Evolutionary conservation across 2,797 vertebrate genomes (phyloP).

Genomic region (Craterocephalus amniculus): DNA sequence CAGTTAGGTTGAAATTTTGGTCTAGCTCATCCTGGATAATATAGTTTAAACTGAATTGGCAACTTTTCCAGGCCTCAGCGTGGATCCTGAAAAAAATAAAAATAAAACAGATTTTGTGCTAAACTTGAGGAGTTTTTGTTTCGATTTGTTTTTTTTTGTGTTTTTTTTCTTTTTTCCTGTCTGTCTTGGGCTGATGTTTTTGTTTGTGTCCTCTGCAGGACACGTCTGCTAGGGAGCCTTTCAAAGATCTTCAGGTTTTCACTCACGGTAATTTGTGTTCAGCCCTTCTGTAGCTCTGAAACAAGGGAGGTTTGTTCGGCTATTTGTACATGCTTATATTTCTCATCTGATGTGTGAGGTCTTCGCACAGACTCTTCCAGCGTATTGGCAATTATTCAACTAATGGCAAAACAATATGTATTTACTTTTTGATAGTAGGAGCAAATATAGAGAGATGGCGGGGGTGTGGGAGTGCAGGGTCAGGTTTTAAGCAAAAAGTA

Average conservation of each 20-base stretch:
- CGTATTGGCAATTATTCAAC: constrained; percentile 55
- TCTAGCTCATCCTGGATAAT: constrained; percentile 55
- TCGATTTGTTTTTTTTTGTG: constrained; percentile 17
- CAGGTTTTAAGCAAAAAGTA: constrained; percentile 51
- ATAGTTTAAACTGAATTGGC: constrained; percentile 52
- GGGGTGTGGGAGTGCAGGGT: constrained; percentile 55
- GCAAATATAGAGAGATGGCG: constrained; percentile 25
- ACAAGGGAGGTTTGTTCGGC: constrained; percentile 61
- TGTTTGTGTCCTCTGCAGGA: constrained; percentile 55
- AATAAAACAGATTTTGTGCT: constrained; percentile 1
- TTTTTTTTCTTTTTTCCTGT: constrained; percentile 11
- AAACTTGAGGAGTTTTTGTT: constrained; percentile 20
- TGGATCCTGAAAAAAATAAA: constrained; percentile 55
- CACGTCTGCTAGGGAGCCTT: constrained; percentile 59
- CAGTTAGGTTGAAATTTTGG: constrained; percentile 60
- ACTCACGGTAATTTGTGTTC: constrained; percentile 52
- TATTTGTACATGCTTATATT: constrained; percentile 24
- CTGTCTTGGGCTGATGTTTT: constrained; percentile 42
- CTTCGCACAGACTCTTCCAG: constrained; percentile 15
- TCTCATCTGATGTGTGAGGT: constrained; percentile 22
- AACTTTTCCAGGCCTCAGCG: constrained; percentile 43
- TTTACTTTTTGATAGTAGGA: constrained; percentile 13
- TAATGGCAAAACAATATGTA: constrained; percentile 25
- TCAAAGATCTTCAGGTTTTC: constrained; percentile 68
- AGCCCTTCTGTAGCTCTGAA: constrained; percentile 69